Conservation (phyloP, 2,888 invertebrate genomes). For the Caenorhabditis auriculariae region DNA sequence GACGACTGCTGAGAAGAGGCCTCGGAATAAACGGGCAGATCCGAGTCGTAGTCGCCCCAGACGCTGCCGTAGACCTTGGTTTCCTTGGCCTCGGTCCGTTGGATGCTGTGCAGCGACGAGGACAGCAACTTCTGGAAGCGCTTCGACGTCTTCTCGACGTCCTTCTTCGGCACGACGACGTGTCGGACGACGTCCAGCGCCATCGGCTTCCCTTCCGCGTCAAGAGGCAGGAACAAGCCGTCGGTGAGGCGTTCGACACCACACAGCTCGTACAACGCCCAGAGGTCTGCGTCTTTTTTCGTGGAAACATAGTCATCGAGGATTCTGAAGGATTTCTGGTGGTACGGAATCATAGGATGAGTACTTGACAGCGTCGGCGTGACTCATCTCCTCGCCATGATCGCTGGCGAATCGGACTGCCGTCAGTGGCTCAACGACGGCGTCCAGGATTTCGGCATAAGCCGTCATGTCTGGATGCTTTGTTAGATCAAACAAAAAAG, state of each 20-base stretch:
- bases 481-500: too few species aligned
- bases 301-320: slow-evolving; percentile 12
- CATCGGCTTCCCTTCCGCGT: too few species aligned
- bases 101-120: slow-evolving; percentile 19
- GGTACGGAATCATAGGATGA: too few species aligned
- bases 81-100: slow-evolving; percentile 21
- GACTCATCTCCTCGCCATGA: too few species aligned
- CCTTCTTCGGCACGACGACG: slow-evolving; percentile 12
- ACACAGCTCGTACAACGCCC: slow-evolving; percentile 21
- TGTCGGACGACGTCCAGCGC: slow-evolving; percentile 15
- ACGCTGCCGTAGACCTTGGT: slow-evolving; percentile 22
- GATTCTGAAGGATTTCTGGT: slow-evolving; percentile 10
- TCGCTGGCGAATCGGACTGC: too few species aligned
- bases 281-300: slow-evolving; percentile 11
- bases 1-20: too few species aligned
- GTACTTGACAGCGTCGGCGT: too few species aligned
- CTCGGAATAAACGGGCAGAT: too few species aligned
- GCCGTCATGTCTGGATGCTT: too few species aligned
- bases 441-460: slow-evolving; percentile 15
- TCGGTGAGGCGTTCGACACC: slow-evolving; percentile 8
- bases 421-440: slow-evolving; percentile 20
- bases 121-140: slow-evolving; percentile 11
- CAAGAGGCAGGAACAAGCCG: not conserved
- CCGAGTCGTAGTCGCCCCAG: too few species aligned
- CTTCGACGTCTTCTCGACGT: slow-evolving; percentile 3